Base-by-base conservation (phyloP, 2,888 invertebrate species). In the Adelphocoris suturalis region DNA sequence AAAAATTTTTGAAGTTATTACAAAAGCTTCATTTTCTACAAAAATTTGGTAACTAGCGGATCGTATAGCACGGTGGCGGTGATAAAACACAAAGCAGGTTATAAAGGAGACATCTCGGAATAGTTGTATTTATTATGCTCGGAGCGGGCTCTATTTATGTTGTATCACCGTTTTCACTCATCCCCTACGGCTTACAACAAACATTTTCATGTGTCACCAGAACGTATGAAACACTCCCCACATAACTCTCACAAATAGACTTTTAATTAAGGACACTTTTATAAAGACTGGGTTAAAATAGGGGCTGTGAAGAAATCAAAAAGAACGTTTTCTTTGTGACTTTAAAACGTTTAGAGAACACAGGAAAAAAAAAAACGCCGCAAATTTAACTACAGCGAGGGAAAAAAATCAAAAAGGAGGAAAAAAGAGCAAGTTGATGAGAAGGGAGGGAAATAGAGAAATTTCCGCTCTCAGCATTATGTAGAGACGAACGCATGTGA, bases 231-330 rank as follows among this genome's bases (percentile, higher is more conserved):
- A 37, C 3, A 4, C 37, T 37, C 37, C 37, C 7, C 37, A 37
- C 37, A n/a, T n/a, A n/a, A n/a, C n/a, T n/a, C n/a, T 19, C 19
- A 19, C 68, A 68, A 23, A 27, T 23, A 68, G 23, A 68, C 68
- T 68, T 68, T 68, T 68, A 68, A 68, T 68, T 19, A 57, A n/a
- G 57, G n/a, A 57, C 57, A 57, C 5, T n/a, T n/a, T 57, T 37
- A 52, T 11, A 16, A 52, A 52, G 52, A 52, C 3, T 16, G 12
- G 11, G 52, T 52, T 52, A 13, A 52, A 3, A 52, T 7, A 48
- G 48, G 27, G 23, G 27, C 12, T 23, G 23, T 68, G 27, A 23
- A 68, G 68, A 68, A 19, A 68, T 23, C 4, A 23, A 68, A 68
- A 61, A n/a, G 16, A 19, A 9, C 19, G 61, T 61, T 61, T 68